phyloP scores from a whole-genome alignment of 1,140 invertebrate species.

The Vanessa tameamea region DNA sequence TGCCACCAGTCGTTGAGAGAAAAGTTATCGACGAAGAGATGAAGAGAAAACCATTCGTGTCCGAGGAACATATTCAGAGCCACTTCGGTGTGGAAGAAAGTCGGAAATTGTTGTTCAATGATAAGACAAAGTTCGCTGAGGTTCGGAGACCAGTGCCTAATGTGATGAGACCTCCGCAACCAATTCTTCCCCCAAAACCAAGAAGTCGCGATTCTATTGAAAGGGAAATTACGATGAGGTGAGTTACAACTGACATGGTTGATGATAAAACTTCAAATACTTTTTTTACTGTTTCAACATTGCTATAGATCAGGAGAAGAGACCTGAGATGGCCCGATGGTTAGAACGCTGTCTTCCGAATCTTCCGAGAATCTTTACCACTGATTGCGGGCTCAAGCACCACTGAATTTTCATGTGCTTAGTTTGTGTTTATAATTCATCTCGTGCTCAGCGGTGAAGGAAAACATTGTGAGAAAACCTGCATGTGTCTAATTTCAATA shows the following conservation, averaged over 20 bases:
- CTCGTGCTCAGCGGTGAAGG: too few relatives aligned
- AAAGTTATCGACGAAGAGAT: conserved; percentile 56
- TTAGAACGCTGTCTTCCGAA: too few relatives aligned
- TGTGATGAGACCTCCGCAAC: conserved; percentile 51
- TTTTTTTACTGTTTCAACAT: neutral
- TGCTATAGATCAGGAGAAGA: neutral
- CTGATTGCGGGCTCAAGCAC: too few relatives aligned
- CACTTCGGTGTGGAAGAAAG: conserved; percentile 75
- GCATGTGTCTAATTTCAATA: too few relatives aligned
- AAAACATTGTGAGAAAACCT: too few relatives aligned
- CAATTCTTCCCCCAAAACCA: conserved; percentile 66
- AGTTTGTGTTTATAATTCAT: too few relatives aligned
- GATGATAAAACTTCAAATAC: neutral
- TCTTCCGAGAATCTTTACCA: too few relatives aligned
- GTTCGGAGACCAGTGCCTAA: conserved; percentile 41
- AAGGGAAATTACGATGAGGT: conserved; percentile 76
- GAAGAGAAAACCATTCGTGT: conserved; percentile 72
- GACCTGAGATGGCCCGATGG: too few relatives aligned
- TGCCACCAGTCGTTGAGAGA: conserved; percentile 49
- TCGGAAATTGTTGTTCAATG: conserved; percentile 67
- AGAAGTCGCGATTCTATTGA: conserved; percentile 68
- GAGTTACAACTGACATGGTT: neutral
- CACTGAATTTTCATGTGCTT: too few relatives aligned
- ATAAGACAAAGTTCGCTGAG: conserved; percentile 46
- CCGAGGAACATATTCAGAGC: conserved; percentile 72